Base-by-base conservation (phyloP, 2,888 invertebrate genomes). In the Idaea straminata region DNA sequence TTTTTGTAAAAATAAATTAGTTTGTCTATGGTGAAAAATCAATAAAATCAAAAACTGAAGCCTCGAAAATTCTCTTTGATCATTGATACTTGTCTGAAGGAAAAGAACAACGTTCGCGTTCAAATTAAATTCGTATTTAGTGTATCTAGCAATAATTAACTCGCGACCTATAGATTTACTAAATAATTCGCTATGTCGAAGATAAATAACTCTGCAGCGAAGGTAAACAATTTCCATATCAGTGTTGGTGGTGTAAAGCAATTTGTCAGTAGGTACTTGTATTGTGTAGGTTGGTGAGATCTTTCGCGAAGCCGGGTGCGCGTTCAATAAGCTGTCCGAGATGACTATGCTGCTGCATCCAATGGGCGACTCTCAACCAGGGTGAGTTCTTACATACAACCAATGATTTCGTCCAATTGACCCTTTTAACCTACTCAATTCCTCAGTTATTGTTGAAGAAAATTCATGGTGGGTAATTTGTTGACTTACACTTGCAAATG, bases 271-370 rank as follows among this genome's bases (percentile, higher is more conserved):
- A 59, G 4, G 35, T 35, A 34, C 16, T 16, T 57, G n/a, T 16
- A 35, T 38, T 25, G 86, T 84, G 65, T 77, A 98, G 98, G 98
- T 99, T 73, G 98, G 98, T 64, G 99, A 99, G 90, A 99, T 99
- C 82, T 99, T 99, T 85, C 96, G 97, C 36, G 98, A 98, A 72
- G 99, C 99, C 35, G 99, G 99, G 57, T 96, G 96, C 71, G 99
- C 99, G 0, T 99, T 99, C 86, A 98, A 96, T 81, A 97, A 97
- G 87, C 93, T 99, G 61, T 98, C 98, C 0, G 98, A 99, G 83
- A 94, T 99, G 82, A 99, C 98, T 0, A 97, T 98, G 96, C 96
- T 98, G 80, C 91, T 99, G 38, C 98, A 99, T 93, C 97, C 98
- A 6, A 96, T 97, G 79, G 96, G 96, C 3, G 98, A 98, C 76